Base-by-base conservation (phyloP, 2,888 invertebrate species). In the Cryptosula pallasiana region DNA sequence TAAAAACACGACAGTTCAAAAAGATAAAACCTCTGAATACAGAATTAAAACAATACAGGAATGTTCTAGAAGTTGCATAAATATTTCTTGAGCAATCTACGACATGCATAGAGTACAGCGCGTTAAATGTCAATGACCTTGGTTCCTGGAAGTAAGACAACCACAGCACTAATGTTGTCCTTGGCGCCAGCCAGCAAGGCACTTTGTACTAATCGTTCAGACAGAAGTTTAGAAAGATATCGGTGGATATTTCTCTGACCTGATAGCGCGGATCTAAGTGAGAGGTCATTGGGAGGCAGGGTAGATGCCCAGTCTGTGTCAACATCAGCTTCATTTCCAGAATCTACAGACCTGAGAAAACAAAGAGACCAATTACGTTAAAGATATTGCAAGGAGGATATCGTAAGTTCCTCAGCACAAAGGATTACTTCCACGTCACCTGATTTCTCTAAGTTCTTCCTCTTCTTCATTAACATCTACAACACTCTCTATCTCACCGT, bases 91-190 rank as follows among this genome's bases (percentile, higher is more conserved):
- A n/a, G n/a, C n/a, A n/a, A n/a, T n/a, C n/a, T n/a, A n/a, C n/a
- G n/a, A n/a, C 5, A 45, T 45, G 45, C 5, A 20, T 45, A 45
- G 45, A 45, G 45, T 20, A 45, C 20, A 45, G 45, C 5, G 45
- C 20, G 45, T 13, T 13, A 45, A 45, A 45, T 45, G 5, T 45
- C 45, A 20, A 45, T 20, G 20, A 63, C 5, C 32, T 34, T 63
- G 9, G 63, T 63, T 0, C 81, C 83, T 27, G 81, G 80, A 27
- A 84, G 73, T 25, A 84, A 72, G 0, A 81, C 73, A 9, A 83
- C 78, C 78, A 80, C 80, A 1, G 77, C 82, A 9, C 83, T 80
- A 9, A 82, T 77, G 74, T 84, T 83, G 72, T 82, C 81, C 55
- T 77, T 79, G 20, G 82, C 78, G 0, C 82, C 83, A 1, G 82